Base-by-base conservation (phyloP, 2,113 vertebrate species). In the Noturus placidus region DNA sequence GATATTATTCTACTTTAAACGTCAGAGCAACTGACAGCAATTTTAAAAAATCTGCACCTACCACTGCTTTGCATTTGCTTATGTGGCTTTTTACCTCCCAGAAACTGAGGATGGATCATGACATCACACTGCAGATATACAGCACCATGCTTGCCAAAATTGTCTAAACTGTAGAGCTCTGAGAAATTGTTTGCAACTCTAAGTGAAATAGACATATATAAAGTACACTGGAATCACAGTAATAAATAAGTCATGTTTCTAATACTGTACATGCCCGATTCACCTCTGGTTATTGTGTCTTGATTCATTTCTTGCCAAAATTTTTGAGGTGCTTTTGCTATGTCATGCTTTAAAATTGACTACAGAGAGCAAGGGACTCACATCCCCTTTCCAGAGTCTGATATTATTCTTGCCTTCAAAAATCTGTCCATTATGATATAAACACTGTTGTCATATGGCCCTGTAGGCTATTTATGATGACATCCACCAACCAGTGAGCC, bases 1-100 rank as follows among this genome's bases (percentile, higher is more conserved):
- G 67, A 87, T 88, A 78, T 78, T 38, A 76, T 76, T 89, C 82
- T 85, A 89, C 77, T 83, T 89, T 89, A 25, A 86, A 88, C 79
- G 74, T 84, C 82, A 87, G 81, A 11, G 65, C 80, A 69, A 86
- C 70, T n/a, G 57, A 76, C 80, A 85, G 87, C 82, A 77, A 70
- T 78, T 88, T 67, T 1, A 46, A 83, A 83, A 46, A 46, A 46
- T 77, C 79, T 72, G 80, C n/a, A 61, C 84, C 65, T 57, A 72
- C 14, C n/a, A 86, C 50, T 80, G 56, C 63, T 86, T 84, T 86
- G 56, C 42, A 80, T 86, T 88, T 82, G 82, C 90, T 87, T 84
- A 84, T 87, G 52, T 52, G 38, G 84, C 88, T 87, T 63, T 86
- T 86, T 88, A 84, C 42, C 57, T 82, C 72, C 57, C 11, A 54